Conservation (phyloP, 1,140 invertebrate genomes). For the Drosophila obscura region DNA sequence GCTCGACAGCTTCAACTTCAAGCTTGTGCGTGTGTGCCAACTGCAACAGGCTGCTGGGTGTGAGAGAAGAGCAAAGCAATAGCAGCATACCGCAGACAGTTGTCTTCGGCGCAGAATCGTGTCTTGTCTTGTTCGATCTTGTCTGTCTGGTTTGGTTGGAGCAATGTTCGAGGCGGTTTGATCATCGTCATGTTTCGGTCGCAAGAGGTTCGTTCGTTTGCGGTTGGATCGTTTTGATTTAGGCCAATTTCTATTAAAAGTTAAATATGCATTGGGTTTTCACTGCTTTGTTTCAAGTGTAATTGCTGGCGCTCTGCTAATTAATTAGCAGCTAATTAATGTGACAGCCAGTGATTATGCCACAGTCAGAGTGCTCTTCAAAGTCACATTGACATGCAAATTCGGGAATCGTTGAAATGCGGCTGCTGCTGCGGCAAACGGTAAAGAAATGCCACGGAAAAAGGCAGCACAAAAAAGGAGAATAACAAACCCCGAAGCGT, state of each 20-base stretch:
- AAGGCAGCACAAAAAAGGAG: neutral
- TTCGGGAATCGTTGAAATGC: slow-evolving; percentile 43
- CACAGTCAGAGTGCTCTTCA: slow-evolving; percentile 41
- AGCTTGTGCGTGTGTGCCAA: too few relatives aligned
- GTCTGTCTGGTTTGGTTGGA: slow-evolving; percentile 16
- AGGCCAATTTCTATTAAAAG: slow-evolving; percentile 29
- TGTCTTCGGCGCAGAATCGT: slow-evolving; percentile 30
- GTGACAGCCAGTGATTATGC: slow-evolving; percentile 65
- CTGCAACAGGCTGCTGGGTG: too few relatives aligned
- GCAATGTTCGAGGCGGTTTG: slow-evolving; percentile 40
- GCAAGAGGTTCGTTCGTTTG: slow-evolving; percentile 16
- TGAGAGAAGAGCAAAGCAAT: too few relatives aligned
- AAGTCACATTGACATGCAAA: slow-evolving; percentile 71
- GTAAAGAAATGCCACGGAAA: slow-evolving; percentile 10
- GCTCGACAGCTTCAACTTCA: too few relatives aligned
- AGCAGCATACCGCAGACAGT: too few relatives aligned
- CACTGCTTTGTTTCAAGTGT: slow-evolving; percentile 30
- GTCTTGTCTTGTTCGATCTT: slow-evolving; percentile 13
- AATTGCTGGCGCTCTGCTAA: slow-evolving; percentile 25
- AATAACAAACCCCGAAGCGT: neutral
- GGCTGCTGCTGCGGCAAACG: slow-evolving; percentile 3
- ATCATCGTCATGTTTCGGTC: slow-evolving; percentile 12
- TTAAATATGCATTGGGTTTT: slow-evolving; percentile 32
- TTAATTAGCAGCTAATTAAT: slow-evolving; percentile 74
- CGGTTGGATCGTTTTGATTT: neutral